phyloP scores from a whole-genome alignment of 2,113 vertebrate genomes.

The Siniperca knerii region DNA sequence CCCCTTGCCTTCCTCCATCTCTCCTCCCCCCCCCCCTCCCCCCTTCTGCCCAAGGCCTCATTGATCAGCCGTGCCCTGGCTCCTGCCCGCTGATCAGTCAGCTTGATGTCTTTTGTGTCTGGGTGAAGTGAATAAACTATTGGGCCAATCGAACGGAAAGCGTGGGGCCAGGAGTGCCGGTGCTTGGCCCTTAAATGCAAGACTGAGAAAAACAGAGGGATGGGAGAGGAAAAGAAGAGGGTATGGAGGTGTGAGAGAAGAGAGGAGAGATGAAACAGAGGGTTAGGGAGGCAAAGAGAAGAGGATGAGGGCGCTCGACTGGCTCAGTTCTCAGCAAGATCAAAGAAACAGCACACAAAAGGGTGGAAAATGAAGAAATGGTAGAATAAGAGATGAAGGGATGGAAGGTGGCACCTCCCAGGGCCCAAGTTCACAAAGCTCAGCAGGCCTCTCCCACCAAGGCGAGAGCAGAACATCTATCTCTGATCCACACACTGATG shows the following conservation, averaged over 20 bases:
- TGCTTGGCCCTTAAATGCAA: constrained; percentile 32
- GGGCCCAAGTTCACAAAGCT: constrained; percentile 42
- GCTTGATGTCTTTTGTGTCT: constrained; percentile 75
- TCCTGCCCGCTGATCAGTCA: constrained; percentile 73
- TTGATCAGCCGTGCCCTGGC: constrained; percentile 70
- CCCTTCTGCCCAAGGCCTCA: constrained; percentile 65
- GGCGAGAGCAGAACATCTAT: constrained; percentile 50
- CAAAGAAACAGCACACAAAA: constrained; percentile 12
- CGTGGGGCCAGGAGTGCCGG: constrained; percentile 33
- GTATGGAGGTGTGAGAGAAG: constrained; percentile 10
- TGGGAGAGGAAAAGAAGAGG: background rate
- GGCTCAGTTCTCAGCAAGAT: constrained; percentile 40
- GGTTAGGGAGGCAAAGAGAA: background rate
- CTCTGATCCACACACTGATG: constrained; percentile 56
- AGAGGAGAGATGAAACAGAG: constrained; percentile 7
- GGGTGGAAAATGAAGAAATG: constrained; percentile 41
- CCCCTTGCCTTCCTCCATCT: constrained; percentile 33
- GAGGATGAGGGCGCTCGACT: background rate
- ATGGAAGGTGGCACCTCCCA: constrained; percentile 32
- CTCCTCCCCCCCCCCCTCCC: constrained; percentile 34
- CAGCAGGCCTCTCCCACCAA: constrained; percentile 44
- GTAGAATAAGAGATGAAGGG: constrained; percentile 17
- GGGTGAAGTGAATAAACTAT: constrained; percentile 79
- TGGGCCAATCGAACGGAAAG: constrained; percentile 68
- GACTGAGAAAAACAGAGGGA: constrained; percentile 10